phyloP scores from a whole-genome alignment of 1,140 invertebrate species.

The Aphis gossypii region DNA sequence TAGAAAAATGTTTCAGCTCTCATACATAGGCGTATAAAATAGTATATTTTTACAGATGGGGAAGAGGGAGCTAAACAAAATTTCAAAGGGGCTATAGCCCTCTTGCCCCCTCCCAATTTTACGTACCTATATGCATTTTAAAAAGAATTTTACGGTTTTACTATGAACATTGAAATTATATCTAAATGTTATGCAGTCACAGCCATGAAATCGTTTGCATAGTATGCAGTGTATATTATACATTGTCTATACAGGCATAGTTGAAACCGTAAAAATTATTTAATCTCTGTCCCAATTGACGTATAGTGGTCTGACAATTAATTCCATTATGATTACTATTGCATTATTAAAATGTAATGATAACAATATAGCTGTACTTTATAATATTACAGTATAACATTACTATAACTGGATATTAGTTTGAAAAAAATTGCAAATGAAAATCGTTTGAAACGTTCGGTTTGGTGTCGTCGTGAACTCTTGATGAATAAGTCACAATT shows the following conservation, averaged over 20 bases:
- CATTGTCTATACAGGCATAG: too few species aligned
- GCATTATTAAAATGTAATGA: not conserved
- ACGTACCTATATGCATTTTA: too few species aligned
- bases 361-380: not conserved
- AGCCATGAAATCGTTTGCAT: not conserved
- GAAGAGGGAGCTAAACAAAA: too few species aligned
- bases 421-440: not conserved
- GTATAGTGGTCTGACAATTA: too few species aligned
- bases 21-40: too few species aligned
- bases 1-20: too few species aligned
- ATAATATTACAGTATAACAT: not conserved
- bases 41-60: too few species aligned
- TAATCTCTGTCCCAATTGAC: too few species aligned
- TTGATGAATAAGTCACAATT: constrained; percentile 16
- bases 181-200: not conserved
- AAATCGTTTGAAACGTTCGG: not conserved
- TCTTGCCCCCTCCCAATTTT: too few species aligned
- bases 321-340: too few species aligned
- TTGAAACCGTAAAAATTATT: too few species aligned
- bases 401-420: not conserved
- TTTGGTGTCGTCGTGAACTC: not conserved
- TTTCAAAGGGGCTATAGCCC: too few species aligned
- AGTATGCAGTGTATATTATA: not conserved
- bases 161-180: not conserved
- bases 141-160: not conserved